Conservation (phyloP, 2,888 invertebrate genomes). For the Pollenia griseotomentosa region DNA sequence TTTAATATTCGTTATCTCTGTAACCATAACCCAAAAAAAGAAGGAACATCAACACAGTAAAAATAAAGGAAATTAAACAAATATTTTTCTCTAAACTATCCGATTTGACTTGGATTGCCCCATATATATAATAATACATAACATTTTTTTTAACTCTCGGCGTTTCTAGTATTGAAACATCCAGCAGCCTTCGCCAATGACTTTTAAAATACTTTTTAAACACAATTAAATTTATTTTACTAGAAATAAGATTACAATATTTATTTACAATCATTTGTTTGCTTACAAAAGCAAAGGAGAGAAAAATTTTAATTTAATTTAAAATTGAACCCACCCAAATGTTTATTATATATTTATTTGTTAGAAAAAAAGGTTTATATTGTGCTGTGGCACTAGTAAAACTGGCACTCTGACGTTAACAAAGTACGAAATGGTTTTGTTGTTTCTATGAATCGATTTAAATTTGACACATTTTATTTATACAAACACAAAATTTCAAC, state of each 20-base stretch:
- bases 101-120: too few species aligned
- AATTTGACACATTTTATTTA: slow-evolving; percentile 57
- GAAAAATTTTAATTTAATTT: slow-evolving; percentile 15
- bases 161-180: too few species aligned
- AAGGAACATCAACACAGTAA: too few species aligned
- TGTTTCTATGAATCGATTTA: slow-evolving; percentile 49
- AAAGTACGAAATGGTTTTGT: slow-evolving; percentile 23
- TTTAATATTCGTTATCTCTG: too few species aligned
- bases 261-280: slow-evolving; percentile 9
- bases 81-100: too few species aligned
- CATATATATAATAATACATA: too few species aligned
- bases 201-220: too few species aligned
- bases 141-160: too few species aligned
- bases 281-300: background rate
- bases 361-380: background rate
- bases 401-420: slow-evolving; percentile 20
- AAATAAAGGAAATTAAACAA: too few species aligned
- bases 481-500: slow-evolving; percentile 2
- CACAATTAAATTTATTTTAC: background rate
- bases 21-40: too few species aligned
- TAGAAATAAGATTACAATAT: slow-evolving; percentile 8
- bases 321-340: background rate
- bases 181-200: too few species aligned
- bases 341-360: background rate
- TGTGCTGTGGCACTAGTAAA: background rate